Evolutionary conservation across 2,888 invertebrate species (phyloP).

Genomic region (Tetragonula carbonaria): DNA sequence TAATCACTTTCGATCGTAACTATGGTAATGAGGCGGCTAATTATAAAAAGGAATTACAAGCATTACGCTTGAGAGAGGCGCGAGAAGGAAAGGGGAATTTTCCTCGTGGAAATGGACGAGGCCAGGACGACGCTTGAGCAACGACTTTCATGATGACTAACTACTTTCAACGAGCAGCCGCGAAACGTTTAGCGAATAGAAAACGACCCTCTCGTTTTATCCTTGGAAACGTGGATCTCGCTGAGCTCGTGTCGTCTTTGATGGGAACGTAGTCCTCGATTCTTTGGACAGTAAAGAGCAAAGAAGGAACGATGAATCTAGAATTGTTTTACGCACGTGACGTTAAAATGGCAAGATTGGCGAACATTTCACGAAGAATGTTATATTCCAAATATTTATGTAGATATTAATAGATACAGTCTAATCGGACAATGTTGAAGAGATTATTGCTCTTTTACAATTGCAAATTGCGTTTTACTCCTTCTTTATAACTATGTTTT

Average conservation of each 20-base stretch:
- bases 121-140: constrained; percentile 57
- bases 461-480: too few species aligned
- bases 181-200: constrained; percentile 75
- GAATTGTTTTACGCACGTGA: too few species aligned
- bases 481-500: too few species aligned
- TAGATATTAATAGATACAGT: too few species aligned
- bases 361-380: too few species aligned
- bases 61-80: constrained; percentile 32
- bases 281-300: neutral
- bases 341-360: too few species aligned
- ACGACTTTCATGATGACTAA: constrained; percentile 71
- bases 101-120: constrained; percentile 51
- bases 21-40: constrained; percentile 73
- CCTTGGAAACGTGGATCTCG: constrained; percentile 13
- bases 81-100: constrained; percentile 31
- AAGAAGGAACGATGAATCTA: too few species aligned
- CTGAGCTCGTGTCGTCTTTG: neutral
- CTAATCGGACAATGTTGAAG: too few species aligned
- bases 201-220: constrained; percentile 49
- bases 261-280: neutral
- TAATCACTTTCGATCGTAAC: constrained; percentile 76
- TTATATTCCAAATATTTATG: too few species aligned
- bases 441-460: too few species aligned
- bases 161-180: constrained; percentile 76
- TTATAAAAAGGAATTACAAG: constrained; percentile 75